Percentiles rank a stretch among this genome's conserved stretches.
These are phyloP conservation scores for Lethrus apterus DNA, from an alignment of 1,140 invertebrate genomes.

Conservation along the genomic window DNA sequence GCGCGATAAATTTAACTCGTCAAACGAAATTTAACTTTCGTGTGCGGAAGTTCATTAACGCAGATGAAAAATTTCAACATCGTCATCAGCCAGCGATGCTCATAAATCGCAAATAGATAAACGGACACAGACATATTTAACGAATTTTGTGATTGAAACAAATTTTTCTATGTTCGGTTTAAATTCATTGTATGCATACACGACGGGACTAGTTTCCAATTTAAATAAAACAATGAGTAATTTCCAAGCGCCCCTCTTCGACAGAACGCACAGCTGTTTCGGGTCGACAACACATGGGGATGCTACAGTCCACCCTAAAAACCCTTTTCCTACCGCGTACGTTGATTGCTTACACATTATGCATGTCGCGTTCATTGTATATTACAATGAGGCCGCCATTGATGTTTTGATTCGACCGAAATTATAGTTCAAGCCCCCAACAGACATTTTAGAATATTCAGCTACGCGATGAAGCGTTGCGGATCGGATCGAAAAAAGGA, in stretches of 20 bases:
- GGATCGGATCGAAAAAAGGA: constrained; percentile 16
- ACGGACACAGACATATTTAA: too few species aligned
- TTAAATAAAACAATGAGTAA: constrained; percentile 15
- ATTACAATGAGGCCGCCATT: constrained; percentile 27
- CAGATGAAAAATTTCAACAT: too few species aligned
- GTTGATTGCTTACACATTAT: constrained; percentile 42
- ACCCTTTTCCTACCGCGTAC: constrained; percentile 15
- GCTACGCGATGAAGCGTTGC: constrained; percentile 19
- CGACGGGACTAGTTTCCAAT: too few species aligned
- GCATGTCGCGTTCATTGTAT: constrained; percentile 36
- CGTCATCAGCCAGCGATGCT: too few species aligned
- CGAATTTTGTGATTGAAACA: too few species aligned
- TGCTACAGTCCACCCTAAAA: constrained; percentile 7
- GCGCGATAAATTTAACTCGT: too few species aligned
- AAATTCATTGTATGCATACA: too few species aligned
- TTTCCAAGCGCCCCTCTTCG: constrained; percentile 2
- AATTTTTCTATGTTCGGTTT: too few species aligned
- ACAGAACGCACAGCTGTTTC: constrained; percentile 13
- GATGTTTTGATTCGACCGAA: constrained; percentile 30
- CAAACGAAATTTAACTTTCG: too few species aligned
- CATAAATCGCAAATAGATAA: too few species aligned
- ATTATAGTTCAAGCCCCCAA: constrained; percentile 23
- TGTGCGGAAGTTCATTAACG: too few species aligned
- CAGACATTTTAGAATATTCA: constrained; percentile 17
- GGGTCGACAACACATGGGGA: constrained; percentile 10